These are phyloP conservation scores for Nephrotoma flavescens DNA, from an alignment of 2,888 invertebrate species.

Conservation along the genomic window DNA sequence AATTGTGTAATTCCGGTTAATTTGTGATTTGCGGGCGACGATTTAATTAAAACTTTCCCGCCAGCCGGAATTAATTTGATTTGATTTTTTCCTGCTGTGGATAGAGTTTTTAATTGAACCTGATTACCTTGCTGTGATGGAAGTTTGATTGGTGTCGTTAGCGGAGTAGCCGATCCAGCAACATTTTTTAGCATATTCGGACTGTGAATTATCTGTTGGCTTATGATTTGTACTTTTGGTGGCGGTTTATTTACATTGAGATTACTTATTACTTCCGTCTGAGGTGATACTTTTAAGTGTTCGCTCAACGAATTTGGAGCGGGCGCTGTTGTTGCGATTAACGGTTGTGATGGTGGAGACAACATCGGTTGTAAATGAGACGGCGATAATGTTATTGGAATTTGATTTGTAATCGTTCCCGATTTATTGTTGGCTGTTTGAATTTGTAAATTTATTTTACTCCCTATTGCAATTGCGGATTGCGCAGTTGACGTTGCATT, in stretches of 20 bases:
- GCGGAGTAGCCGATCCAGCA: neutral
- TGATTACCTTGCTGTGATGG: neutral
- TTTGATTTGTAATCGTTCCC: neutral
- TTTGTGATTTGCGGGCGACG: conserved; percentile 1
- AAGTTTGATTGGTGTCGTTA: neutral
- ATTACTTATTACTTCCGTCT: neutral
- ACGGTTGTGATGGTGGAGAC: neutral
- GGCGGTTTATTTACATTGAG: neutral
- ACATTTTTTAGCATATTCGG: neutral
- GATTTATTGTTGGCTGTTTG: neutral
- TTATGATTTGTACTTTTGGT: conserved; percentile 4
- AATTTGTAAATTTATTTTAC: neutral
- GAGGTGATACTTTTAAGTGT: neutral
- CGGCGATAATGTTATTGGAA: neutral
- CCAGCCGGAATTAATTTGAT: neutral
- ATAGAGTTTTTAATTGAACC: neutral
- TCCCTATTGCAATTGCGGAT: neutral
- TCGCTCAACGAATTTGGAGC: neutral
- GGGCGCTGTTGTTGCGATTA: neutral
- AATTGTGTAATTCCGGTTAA: neutral
- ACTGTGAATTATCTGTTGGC: neutral
- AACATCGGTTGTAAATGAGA: neutral
- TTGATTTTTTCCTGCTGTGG: neutral
- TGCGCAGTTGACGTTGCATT: neutral
- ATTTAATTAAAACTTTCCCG: neutral